phyloP scores from a whole-genome alignment of 1,140 invertebrate species.

The Lerema accius region DNA sequence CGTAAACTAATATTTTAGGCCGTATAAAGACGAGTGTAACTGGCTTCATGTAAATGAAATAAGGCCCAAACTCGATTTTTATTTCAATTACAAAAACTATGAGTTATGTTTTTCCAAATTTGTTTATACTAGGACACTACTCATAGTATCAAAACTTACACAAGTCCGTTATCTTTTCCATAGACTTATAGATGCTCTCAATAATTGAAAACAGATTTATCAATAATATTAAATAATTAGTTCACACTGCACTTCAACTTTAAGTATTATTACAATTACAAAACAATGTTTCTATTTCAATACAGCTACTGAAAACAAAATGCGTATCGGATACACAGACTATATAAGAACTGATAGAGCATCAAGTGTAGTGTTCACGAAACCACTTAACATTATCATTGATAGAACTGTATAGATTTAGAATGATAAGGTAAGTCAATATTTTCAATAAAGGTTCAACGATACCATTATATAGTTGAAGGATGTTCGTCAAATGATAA shows the following conservation, averaged over 20 bases:
- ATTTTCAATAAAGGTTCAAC: neutral
- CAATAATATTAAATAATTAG: neutral
- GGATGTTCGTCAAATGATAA: neutral
- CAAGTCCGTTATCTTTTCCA: neutral
- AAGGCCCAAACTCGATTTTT: too few relatives aligned
- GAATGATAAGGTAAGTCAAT: neutral
- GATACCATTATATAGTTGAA: neutral
- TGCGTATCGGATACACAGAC: neutral
- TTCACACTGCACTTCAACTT: neutral
- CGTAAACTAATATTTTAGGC: too few relatives aligned
- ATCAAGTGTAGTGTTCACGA: neutral
- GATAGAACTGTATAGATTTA: slow-evolving; percentile 3
- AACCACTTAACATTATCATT: neutral
- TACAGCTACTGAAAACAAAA: neutral
- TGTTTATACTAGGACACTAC: too few relatives aligned
- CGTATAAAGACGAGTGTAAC: too few relatives aligned
- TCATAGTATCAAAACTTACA: too few relatives aligned
- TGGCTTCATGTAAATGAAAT: too few relatives aligned
- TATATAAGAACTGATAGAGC: neutral
- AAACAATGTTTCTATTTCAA: neutral
- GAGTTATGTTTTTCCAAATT: too few relatives aligned
- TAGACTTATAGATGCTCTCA: neutral
- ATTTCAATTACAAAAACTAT: too few relatives aligned
- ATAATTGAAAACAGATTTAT: neutral
- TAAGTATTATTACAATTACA: neutral